Evolutionary conservation across 2,888 invertebrate genomes (phyloP).

Genomic region (Cacoxenus indagator): DNA sequence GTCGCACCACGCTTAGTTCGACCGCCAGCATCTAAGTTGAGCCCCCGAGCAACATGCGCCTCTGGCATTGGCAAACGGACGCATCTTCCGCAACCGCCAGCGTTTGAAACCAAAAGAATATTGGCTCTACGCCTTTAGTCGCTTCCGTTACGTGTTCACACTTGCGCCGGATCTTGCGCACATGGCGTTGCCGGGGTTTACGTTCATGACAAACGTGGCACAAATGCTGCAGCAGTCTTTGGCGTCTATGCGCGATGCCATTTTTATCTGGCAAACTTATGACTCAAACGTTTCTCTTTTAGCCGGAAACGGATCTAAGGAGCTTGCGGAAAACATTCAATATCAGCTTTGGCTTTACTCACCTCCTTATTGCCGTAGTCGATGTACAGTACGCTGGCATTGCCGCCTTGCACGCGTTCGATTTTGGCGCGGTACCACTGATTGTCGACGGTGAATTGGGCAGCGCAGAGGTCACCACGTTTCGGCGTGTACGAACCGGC

Average conservation of each 20-base stretch:
- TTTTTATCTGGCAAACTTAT: conserved; percentile 70
- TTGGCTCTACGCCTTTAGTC: conserved; percentile 41
- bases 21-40: conserved; percentile 37
- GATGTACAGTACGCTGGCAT: conserved; percentile 87
- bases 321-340: conserved; percentile 58
- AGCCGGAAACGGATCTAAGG: conserved; percentile 72
- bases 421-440: conserved; percentile 97
- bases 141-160: conserved; percentile 23
- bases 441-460: conserved; percentile 86
- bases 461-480: conserved; percentile 90
- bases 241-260: conserved; percentile 31
- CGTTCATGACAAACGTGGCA: conserved; percentile 50
- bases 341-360: conserved; percentile 41
- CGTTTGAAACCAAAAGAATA: conserved; percentile 61
- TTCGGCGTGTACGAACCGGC: conserved; percentile 89
- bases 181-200: conserved; percentile 48
- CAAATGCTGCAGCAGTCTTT: conserved; percentile 30
- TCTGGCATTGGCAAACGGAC: conserved; percentile 2
- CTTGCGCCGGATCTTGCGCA: conserved; percentile 31
- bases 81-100: conserved; percentile 21
- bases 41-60: conserved; percentile 53
- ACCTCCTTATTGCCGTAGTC: conserved; percentile 97
- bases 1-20: conserved; percentile 46
- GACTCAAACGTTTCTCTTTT: conserved; percentile 71
- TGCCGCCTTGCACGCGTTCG: conserved; percentile 82